Evolutionary conservation across 1,140 invertebrate genomes (phyloP), one percentile per base, ranked within the genome.

Genomic region (Ladona fulva): DNA sequence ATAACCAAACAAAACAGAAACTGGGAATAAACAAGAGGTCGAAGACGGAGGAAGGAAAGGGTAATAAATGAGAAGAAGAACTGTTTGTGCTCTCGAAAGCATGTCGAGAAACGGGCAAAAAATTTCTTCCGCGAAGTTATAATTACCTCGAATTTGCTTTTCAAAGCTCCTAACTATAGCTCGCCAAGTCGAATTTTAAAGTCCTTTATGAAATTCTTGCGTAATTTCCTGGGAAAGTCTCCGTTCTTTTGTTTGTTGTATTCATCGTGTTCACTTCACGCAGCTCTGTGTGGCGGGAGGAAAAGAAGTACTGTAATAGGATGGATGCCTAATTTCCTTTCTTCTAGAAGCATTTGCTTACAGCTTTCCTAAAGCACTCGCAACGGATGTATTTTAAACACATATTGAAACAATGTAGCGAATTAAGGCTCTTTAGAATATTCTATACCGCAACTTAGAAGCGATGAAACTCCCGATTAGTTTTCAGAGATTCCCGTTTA

Each of bases 121-220:
- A 66, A 66, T 66, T 19, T 66, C 52, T 66, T 66, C 52, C 52
- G n/a, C 52, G 52, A 22, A 66, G 52, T 66, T 66, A 66, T 66
- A 66, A 66, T 66, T 22, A 22, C n/a, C 16, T 66, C 16, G 52
- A 66, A 66, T 66, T 66, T 66, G 52, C n/a, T 66, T 66, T 66
- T 66, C 52, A 66, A 66, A 66, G 52, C 52, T 37, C 52, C n/a
- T 66, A 66, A 66, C 52, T 66, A 66, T 66, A 19, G 52, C 3
- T 12, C n/a, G 14, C n/a, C 52, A 16, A 22, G 52, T 19, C 52
- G 14, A 66, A 66, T 66, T 66, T 37, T 66, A 22, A 66, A 3
- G 14, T 66, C n/a, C 29, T 37, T 37, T 37, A 37, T 37, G 52
- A 66, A 12, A 66, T 16, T 66, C 52, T 66, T 66, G 52, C 52